Conservation (phyloP, 2,797 vertebrate genomes). For the Onychomys arenicola region DNA sequence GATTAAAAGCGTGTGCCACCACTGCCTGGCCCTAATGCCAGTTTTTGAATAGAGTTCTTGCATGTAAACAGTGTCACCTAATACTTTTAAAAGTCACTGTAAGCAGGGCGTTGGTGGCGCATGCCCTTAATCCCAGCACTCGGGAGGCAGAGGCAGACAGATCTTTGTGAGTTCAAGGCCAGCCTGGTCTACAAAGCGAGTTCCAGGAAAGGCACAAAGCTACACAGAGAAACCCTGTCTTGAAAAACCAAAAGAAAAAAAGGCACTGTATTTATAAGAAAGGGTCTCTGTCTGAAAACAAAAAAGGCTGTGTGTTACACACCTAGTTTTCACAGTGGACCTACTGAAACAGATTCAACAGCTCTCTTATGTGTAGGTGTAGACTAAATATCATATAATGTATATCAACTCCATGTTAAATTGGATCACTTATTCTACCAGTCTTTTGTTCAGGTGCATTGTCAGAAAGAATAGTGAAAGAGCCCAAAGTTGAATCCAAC, state of each 20-base stretch:
- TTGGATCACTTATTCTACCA: accelerated
- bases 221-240: no score
- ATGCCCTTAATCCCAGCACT: no score
- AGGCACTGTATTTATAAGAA: neutral
- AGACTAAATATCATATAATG: neutral
- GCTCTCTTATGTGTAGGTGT: accelerated
- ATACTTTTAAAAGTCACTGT: neutral
- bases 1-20: no score
- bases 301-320: neutral
- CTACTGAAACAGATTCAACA: neutral
- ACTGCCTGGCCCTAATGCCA: no score
- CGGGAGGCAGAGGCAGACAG: no score
- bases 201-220: no score
- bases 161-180: no score
- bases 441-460: neutral
- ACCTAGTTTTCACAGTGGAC: neutral
- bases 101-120: no score
- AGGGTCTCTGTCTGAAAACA: neutral
- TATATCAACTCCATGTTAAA: neutral
- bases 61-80: neutral
- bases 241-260: no score
- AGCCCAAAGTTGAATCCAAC: neutral
- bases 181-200: no score
- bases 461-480: neutral
- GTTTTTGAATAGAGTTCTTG: neutral